A percentile compares a stretch with the other conserved stretches of the same genome.
Evolutionary conservation across 2,888 invertebrate genomes (phyloP).

Genomic region (Petrolisthes manimaculis): DNA sequence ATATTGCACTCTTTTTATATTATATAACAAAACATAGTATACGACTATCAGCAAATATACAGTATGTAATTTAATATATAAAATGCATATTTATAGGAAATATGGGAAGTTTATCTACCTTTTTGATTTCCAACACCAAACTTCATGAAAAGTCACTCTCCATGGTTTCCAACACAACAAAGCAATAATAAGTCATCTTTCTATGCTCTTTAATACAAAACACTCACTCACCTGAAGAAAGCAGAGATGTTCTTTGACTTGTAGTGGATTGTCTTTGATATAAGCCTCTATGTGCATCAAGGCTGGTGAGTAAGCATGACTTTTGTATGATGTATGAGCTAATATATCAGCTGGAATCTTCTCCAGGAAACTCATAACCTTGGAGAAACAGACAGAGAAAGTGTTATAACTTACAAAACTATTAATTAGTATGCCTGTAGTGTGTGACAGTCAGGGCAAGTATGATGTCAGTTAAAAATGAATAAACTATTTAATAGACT

Average conservation of each 20-base stretch:
- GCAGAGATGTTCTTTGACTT: conserved; percentile 70
- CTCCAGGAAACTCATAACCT: conserved; percentile 57
- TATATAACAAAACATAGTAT: neutral
- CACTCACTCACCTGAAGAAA: conserved; percentile 70
- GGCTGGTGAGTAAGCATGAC: conserved; percentile 71
- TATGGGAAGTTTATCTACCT: neutral
- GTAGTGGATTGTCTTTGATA: conserved; percentile 68
- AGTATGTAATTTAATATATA: neutral
- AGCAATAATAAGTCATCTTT: no score
- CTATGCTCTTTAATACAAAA: no score
- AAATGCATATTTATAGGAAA: neutral
- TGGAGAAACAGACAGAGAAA: no score
- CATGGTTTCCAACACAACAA: no score
- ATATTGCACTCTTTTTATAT: neutral
- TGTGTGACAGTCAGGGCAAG: no score
- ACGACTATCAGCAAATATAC: no score
- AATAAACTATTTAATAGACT: no score
- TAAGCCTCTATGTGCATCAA: conserved; percentile 71
- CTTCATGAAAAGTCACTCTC: no score
- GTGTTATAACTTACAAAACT: conserved; percentile 62
- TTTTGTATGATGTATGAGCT: conserved; percentile 71
- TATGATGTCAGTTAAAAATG: no score
- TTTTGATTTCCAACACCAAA: no score
- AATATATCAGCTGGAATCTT: conserved; percentile 71
- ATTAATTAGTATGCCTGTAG: neutral